Evolutionary conservation across 1,140 invertebrate species (phyloP).

Genomic region (Papilio polyxenes): DNA sequence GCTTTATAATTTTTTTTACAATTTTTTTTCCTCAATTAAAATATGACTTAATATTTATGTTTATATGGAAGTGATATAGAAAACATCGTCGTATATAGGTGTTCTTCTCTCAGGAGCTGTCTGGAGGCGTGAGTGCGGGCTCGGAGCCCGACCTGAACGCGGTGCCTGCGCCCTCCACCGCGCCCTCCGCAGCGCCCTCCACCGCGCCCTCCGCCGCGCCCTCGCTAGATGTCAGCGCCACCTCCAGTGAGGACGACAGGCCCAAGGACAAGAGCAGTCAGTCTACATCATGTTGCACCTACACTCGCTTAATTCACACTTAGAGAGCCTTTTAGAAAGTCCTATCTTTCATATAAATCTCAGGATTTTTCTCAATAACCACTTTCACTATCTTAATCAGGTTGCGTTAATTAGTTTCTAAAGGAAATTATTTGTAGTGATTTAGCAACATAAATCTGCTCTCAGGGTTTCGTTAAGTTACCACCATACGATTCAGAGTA

Average conservation of each 20-base stretch:
- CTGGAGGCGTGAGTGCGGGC: slow-evolving; percentile 69
- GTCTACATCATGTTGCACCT: slow-evolving; percentile 28
- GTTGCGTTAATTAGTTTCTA: no score
- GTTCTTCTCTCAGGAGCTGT: slow-evolving; percentile 57
- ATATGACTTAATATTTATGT: background rate
- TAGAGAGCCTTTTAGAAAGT: no score
- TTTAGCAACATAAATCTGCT: no score
- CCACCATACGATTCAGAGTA: no score
- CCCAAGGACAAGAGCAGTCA: slow-evolving; percentile 75
- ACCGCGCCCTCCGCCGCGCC: slow-evolving; percentile 48
- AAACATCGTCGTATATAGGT: slow-evolving; percentile 14
- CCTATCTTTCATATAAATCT: no score
- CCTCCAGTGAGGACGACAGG: slow-evolving; percentile 77
- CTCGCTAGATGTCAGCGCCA: slow-evolving; percentile 65
- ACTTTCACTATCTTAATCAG: no score
- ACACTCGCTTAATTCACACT: no score
- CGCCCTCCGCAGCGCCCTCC: background rate
- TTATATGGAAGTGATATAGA: background rate
- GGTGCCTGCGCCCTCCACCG: slow-evolving; percentile 41
- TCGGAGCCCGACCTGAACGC: slow-evolving; percentile 74
- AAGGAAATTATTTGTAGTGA: no score
- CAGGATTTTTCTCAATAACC: no score
- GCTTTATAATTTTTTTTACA: no score
- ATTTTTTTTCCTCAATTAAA: background rate
- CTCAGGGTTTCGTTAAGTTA: no score